Evolutionary conservation across 2,888 invertebrate genomes (phyloP), one percentile per base, ranked within the genome.

Genomic region (Hedychridium roseum): DNA sequence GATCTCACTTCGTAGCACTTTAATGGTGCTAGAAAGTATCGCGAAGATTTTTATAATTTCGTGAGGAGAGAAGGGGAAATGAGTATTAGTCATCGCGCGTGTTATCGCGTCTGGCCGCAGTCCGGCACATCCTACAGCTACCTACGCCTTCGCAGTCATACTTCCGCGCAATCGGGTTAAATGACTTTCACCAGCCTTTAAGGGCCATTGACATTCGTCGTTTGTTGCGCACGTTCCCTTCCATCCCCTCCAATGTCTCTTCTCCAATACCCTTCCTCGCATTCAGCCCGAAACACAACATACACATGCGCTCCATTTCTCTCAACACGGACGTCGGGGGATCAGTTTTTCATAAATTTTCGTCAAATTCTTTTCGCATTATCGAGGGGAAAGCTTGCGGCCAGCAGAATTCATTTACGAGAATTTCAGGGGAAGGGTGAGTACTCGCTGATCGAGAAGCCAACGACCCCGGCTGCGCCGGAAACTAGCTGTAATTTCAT

Each of bases 131-230:
- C 60, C 56, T 54, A 48, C 42, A 27, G 42, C 57, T 48, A 27
- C 61, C 53, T 52, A 59, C 64, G 56, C 43, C 16, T 23, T 44
- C 31, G 36, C 44, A 49, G 51, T 60, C 62, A 48, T 52, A 41
- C 47, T 64, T 62, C 58, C 57, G 55, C 43, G 50, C 57, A 64
- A 64, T 67, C 60, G 50, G 49, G 41, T 61, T 59, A 57, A 53
- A 53, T 48, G 58, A 61, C 57, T 60, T 60, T 62, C 59, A 52
- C 49, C 34, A 50, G 28, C 46, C 40, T 20, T 42, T 44, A 40
- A 51, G 52, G 60, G 54, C 45, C 60, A 51, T 58, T 55, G 58
- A 58, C 60, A 47, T 11, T 37, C 21, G 20, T 14, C 37, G 20
- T 16, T 6, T 17, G 1, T 15, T 9, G 3, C 17, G 14, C 17